Base-by-base conservation (phyloP, 2,113 vertebrate species). In the Megalops atlanticus region DNA sequence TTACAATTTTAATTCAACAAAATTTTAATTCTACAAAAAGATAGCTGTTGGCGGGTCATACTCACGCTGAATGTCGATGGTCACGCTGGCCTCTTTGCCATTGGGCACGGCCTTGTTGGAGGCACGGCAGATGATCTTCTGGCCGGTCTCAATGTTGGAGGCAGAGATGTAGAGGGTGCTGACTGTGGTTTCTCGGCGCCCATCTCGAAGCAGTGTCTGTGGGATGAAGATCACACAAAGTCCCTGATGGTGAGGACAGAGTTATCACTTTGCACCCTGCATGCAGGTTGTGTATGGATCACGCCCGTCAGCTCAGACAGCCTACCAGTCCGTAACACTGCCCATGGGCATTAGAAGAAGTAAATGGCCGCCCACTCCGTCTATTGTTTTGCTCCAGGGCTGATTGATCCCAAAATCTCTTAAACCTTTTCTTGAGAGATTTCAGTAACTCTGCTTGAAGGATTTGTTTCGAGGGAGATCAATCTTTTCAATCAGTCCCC, bases 11-110 rank as follows among this genome's bases (percentile, higher is more conserved):
- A 27, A 49, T 47, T 15, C 27, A 75, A 49, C 12, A 68, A 24
- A 69, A 69, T n/a, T n/a, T n/a, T n/a, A n/a, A n/a, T n/a, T n/a
- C n/a, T n/a, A n/a, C n/a, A 69, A 27, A 69, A 31, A 54, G 49
- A 2, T 18, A 54, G 49, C 11, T n/a, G 74, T 76, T 76, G n/a
- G n/a, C n/a, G n/a, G n/a, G 79, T 1, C 6, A 92, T 49, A 85
- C 96, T 96, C 90, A 97, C 96, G 96, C 80, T 97, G 96, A 84
- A 97, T 96, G 84, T 97, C 96, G 0, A 97, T 95, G 85, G 95
- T 97, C 89, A 97, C 95, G 0, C 94, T 94, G 0, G 95, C 94
- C 88, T 97, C 96, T 84, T 97, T 97, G 39, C 96, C 96, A 0
- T 92, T 89, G 0, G 96, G 96, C 41, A 95, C 89, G 27, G 96